phyloP scores from a whole-genome alignment of 2,888 invertebrate species.

The Euplexia lucipara region DNA sequence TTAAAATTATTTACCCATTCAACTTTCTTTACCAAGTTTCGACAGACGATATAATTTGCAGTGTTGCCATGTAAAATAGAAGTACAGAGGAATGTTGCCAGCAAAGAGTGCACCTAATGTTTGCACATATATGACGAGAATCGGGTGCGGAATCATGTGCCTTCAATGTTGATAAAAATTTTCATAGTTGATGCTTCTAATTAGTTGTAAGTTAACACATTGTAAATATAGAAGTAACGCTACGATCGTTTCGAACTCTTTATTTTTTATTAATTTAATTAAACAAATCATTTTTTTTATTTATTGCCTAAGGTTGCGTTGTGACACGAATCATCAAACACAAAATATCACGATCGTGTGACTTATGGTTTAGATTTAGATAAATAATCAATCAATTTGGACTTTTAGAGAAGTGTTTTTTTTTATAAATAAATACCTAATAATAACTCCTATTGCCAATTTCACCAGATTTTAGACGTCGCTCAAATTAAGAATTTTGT shows the following conservation, averaged over 20 bases:
- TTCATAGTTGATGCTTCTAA: conserved; percentile 91
- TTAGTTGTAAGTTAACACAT: conserved; percentile 85
- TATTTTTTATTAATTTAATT: conserved; percentile 89
- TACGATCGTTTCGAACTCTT: conserved; percentile 84
- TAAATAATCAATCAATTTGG: conserved; percentile 13
- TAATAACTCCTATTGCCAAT: conserved; percentile 36
- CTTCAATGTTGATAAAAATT: conserved; percentile 89
- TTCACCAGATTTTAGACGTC: conserved; percentile 47
- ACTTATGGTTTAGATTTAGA: conserved; percentile 16
- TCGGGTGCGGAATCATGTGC: conserved; percentile 91
- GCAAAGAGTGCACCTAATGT: conserved; percentile 80
- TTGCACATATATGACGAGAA: conserved; percentile 80
- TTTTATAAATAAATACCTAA: conserved; percentile 4
- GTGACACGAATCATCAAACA: conserved; percentile 59
- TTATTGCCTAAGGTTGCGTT: conserved; percentile 84
- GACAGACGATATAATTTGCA: conserved; percentile 61
- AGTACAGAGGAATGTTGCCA: conserved; percentile 75
- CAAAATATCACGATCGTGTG: conserved; percentile 54
- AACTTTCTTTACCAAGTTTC: conserved; percentile 59
- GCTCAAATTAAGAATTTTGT: conserved; percentile 46
- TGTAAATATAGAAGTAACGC: conserved; percentile 88
- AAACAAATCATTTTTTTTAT: conserved; percentile 80
- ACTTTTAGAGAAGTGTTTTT: conserved; percentile 22
- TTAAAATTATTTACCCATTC: conserved; percentile 56
- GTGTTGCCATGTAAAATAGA: conserved; percentile 71